Conservation (phyloP, 2,888 invertebrate genomes). For the Epinotia nisella region DNA sequence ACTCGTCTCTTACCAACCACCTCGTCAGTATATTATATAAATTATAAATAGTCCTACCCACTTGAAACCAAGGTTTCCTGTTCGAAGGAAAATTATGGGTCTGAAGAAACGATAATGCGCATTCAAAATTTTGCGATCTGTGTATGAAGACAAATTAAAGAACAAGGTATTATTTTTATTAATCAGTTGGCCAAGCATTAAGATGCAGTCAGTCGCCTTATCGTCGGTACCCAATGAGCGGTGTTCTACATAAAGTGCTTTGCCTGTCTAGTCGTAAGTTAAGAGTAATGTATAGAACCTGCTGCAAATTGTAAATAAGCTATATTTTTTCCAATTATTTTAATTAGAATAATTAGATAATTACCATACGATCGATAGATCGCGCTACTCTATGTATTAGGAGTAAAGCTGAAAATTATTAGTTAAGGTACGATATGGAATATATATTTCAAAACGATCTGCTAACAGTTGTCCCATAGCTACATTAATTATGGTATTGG, state of each 20-base stretch:
- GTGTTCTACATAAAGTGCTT: conserved; percentile 13
- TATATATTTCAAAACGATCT: background rate
- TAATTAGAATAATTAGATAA: conserved; percentile 29
- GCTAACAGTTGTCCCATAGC: background rate
- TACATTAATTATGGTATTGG: conserved; percentile 22
- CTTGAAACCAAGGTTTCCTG: background rate
- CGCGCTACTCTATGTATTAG: conserved; percentile 3
- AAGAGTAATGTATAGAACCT: conserved; percentile 32
- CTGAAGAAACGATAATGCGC: too few relatives aligned
- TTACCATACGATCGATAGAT: conserved; percentile 12
- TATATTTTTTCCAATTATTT: conserved; percentile 39
- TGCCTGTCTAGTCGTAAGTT: conserved; percentile 32
- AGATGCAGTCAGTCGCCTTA: conserved; percentile 31
- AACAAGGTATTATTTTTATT: background rate
- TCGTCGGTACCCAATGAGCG: conserved; percentile 15
- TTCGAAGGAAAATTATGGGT: too few relatives aligned
- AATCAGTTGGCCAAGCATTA: background rate
- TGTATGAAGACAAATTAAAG: background rate
- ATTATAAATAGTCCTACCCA: background rate
- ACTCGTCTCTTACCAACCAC: too few relatives aligned
- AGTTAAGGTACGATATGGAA: background rate
- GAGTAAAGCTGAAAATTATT: background rate
- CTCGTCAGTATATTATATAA: too few relatives aligned
- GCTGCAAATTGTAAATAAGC: conserved; percentile 43
- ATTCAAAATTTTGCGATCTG: too few relatives aligned